These are phyloP conservation scores for Pycnomerus fuliginosus DNA, from an alignment of 2,888 invertebrate genomes.

Conservation along the genomic window DNA sequence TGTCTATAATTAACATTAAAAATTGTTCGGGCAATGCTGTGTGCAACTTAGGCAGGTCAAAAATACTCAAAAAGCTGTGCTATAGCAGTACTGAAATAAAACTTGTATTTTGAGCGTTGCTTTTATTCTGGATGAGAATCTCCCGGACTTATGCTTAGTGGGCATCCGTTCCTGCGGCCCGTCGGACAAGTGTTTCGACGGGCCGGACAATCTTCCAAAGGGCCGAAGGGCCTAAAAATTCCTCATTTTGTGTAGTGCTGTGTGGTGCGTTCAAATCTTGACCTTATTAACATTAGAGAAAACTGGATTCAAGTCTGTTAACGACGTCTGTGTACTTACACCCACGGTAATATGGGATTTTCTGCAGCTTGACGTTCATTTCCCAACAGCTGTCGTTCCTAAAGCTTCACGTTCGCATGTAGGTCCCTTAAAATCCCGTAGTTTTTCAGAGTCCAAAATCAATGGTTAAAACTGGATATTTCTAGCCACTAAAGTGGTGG, in stretches of 20 bases:
- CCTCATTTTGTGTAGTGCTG: conserved; percentile 10
- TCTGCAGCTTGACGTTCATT: conserved; percentile 12
- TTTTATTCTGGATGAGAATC: conserved; percentile 53
- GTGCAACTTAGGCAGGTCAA: conserved; percentile 56
- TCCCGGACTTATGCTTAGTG: conserved; percentile 44
- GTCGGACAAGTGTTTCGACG: conserved; percentile 37
- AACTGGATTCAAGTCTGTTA: conserved; percentile 13
- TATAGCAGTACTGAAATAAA: conserved; percentile 56
- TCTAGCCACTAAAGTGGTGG: no score
- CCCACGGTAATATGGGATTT: conserved; percentile 17
- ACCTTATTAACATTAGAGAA: conserved; percentile 10
- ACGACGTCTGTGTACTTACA: conserved; percentile 15
- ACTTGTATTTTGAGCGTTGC: conserved; percentile 56
- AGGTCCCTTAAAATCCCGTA: no score
- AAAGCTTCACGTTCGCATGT: no score
- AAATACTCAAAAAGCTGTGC: conserved; percentile 57
- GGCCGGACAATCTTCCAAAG: conserved; percentile 28
- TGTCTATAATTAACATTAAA: conserved; percentile 58
- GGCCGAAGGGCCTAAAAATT: conserved; percentile 13
- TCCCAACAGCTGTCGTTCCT: conserved; percentile 12
- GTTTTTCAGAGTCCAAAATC: no score
- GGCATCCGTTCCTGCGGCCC: conserved; percentile 44
- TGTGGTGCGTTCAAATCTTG: no score
- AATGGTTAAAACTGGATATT: no score
- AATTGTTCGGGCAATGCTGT: conserved; percentile 53